Evolutionary conservation across 2,888 invertebrate species (phyloP).

Genomic region (Anthrax anthrax): DNA sequence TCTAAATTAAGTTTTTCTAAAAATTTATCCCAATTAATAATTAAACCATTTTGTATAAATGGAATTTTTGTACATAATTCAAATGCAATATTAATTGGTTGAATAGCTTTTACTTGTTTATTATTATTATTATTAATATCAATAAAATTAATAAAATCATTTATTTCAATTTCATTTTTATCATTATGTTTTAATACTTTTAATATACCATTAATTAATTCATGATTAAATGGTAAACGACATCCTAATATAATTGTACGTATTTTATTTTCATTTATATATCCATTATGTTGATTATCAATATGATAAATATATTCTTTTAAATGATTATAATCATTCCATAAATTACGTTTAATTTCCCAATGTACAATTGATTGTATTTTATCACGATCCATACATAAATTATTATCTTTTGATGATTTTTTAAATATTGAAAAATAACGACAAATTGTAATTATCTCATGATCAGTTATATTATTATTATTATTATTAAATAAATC

Average conservation of each 20-base stretch:
- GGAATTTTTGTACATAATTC: conserved; percentile 31
- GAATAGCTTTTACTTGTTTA: conserved; percentile 21
- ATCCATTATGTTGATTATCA: conserved; percentile 43
- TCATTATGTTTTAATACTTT: conserved; percentile 44
- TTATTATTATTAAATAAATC: conserved; percentile 52
- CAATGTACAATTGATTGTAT: conserved; percentile 53
- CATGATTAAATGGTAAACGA: conserved; percentile 50
- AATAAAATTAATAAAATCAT: conserved; percentile 55
- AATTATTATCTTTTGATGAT: conserved; percentile 23
- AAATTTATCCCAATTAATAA: conserved; percentile 30
- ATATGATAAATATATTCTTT: conserved; percentile 44
- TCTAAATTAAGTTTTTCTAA: conserved; percentile 27
- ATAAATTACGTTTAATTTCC: conserved; percentile 54
- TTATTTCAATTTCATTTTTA: conserved; percentile 47
- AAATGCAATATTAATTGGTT: conserved; percentile 29
- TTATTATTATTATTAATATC: too few relatives aligned
- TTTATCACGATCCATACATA: conserved; percentile 31
- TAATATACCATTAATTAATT: conserved; percentile 55
- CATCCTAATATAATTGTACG: conserved; percentile 53
- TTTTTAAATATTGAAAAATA: conserved; percentile 50
- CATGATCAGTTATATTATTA: conserved; percentile 63
- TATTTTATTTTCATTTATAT: conserved; percentile 41
- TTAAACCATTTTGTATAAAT: conserved; percentile 26
- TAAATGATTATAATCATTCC: conserved; percentile 52
- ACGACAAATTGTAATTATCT: conserved; percentile 61